Evolutionary conservation across 2,113 vertebrate genomes (phyloP).

Genomic region (Panthera uncia): DNA sequence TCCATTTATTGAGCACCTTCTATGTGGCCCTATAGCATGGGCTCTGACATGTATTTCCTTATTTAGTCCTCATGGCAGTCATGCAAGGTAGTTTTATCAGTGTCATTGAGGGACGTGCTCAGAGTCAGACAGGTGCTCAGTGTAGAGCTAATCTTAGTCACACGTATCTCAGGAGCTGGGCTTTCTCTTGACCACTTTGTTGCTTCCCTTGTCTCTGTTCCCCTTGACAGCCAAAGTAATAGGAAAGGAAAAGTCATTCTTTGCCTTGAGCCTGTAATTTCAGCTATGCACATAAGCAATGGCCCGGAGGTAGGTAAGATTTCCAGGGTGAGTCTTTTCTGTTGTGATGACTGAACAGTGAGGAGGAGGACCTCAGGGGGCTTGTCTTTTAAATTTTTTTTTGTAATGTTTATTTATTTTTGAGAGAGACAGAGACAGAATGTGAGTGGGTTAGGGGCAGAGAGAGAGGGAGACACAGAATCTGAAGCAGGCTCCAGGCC

Average conservation of each 20-base stretch:
- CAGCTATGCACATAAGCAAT: not conserved
- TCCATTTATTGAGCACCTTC: not conserved
- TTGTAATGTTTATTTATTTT: no score
- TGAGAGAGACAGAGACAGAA: no score
- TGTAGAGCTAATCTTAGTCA: not conserved
- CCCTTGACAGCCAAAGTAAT: not conserved
- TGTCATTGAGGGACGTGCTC: not conserved
- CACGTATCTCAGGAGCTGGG: not conserved
- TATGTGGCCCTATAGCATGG: not conserved
- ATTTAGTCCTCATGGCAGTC: not conserved
- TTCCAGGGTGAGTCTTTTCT: not conserved
- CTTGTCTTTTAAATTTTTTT: not conserved
- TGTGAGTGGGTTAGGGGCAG: no score
- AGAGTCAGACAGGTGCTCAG: not conserved
- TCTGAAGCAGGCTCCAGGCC: no score
- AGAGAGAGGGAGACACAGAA: no score
- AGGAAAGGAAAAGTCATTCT: not conserved
- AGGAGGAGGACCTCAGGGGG: not conserved
- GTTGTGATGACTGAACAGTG: not conserved
- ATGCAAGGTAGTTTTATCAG: not conserved
- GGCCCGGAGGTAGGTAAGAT: not conserved
- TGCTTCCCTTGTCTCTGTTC: not conserved
- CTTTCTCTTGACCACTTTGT: not conserved
- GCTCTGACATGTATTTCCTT: not conserved
- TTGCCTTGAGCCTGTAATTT: not conserved